Percentiles rank a stretch among this genome's conserved stretches.
These are phyloP conservation scores for Euleptes europaea DNA, from an alignment of 2,113 vertebrate genomes.

Conservation along the genomic window DNA sequence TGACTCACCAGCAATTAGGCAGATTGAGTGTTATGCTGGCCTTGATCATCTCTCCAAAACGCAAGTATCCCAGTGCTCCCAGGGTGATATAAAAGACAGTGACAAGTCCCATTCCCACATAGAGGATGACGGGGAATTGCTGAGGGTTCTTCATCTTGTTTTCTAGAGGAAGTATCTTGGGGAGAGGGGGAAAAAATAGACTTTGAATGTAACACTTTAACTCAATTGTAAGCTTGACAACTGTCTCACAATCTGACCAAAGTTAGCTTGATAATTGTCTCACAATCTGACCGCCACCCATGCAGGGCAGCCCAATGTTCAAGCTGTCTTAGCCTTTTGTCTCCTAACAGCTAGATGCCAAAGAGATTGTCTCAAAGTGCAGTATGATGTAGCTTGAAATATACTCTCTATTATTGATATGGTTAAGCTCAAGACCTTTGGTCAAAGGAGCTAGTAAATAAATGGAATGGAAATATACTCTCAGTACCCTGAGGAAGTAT, in stretches of 20 bases:
- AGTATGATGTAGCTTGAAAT: background rate
- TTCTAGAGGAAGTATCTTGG: constrained; percentile 92
- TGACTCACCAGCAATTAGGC: constrained; percentile 92
- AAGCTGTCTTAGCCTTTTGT: background rate
- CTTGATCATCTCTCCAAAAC: constrained; percentile 82
- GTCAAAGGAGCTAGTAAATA: too few relatives aligned
- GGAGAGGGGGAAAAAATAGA: background rate
- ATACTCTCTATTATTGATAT: too few relatives aligned
- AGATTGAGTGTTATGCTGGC: constrained; percentile 95
- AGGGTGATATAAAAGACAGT: constrained; percentile 89
- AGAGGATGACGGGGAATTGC: constrained; percentile 84
- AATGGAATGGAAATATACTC: too few relatives aligned
- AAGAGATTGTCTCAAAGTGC: background rate
- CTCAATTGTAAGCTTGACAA: too few relatives aligned
- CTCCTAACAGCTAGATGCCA: background rate
- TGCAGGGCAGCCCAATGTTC: background rate
- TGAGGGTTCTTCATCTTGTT: constrained; percentile 94
- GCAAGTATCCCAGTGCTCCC: constrained; percentile 88
- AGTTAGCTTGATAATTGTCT: background rate
- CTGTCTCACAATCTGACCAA: too few relatives aligned
- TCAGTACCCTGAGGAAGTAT: background rate
- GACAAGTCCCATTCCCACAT: constrained; percentile 88
- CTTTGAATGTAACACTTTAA: background rate
- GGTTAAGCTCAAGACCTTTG: too few relatives aligned
- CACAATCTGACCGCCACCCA: background rate